Conservation (phyloP, 2,113 vertebrate genomes). For the Ochotona curzoniae region DNA sequence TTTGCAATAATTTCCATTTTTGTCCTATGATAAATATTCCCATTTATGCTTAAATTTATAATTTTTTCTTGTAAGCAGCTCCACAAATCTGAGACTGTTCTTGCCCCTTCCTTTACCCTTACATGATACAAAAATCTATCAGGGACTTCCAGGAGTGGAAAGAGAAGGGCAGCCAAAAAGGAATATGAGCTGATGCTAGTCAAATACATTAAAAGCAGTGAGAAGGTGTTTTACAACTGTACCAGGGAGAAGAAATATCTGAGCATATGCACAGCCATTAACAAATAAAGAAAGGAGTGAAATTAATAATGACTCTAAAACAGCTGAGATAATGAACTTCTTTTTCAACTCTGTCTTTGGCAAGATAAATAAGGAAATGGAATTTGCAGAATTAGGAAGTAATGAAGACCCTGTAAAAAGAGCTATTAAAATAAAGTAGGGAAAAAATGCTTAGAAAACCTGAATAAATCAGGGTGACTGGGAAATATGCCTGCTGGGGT, state of each 20-base stretch:
- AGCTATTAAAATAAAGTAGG: slow-evolving; percentile 72
- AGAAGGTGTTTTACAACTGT: slow-evolving; percentile 76
- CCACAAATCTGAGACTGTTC: neutral
- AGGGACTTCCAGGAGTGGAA: neutral
- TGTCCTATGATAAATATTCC: neutral
- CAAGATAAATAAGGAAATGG: slow-evolving; percentile 82
- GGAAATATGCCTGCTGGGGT: slow-evolving; percentile 45
- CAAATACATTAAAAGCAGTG: slow-evolving; percentile 61
- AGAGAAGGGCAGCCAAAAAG: slow-evolving; percentile 56
- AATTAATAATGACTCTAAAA: slow-evolving; percentile 82
- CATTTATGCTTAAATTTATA: slow-evolving; percentile 16
- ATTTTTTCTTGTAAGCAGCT: neutral
- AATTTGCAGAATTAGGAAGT: slow-evolving; percentile 81
- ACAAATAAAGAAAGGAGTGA: slow-evolving; percentile 78
- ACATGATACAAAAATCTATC: slow-evolving; percentile 30
- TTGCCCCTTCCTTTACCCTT: neutral
- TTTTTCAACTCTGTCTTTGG: slow-evolving; percentile 79
- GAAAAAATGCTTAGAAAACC: slow-evolving; percentile 59
- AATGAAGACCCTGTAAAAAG: slow-evolving; percentile 79
- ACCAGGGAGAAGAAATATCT: slow-evolving; percentile 69
- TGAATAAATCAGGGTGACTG: slow-evolving; percentile 68
- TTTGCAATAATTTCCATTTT: neutral
- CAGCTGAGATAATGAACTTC: slow-evolving; percentile 83
- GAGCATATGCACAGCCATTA: slow-evolving; percentile 74
- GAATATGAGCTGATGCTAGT: slow-evolving; percentile 43